Base-by-base conservation (phyloP, 2,888 invertebrate genomes). In the Dolomedes plantarius region DNA sequence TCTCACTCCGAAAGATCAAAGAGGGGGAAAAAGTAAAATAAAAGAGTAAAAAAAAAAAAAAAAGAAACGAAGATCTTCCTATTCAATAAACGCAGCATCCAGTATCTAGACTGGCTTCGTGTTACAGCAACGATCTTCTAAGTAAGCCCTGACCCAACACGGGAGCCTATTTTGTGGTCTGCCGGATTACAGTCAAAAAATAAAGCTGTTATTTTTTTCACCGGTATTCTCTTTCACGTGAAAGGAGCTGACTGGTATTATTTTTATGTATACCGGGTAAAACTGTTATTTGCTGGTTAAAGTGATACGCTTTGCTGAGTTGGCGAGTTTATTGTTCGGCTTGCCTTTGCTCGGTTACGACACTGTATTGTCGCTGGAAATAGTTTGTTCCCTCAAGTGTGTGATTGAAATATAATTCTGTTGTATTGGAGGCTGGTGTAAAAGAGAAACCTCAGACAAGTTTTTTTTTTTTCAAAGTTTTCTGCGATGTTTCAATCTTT, bases 181-280 rank as follows among this genome's bases (percentile, higher is more conserved):
- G 23, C 56, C 32, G 72, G 83, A 83, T 83, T 83, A 83, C 76
- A 41, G 64, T 46, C 16, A 62, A 76, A 62, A 27, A 62, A 23
- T 27, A 19, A 62, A 62, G 62, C 19, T 36, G 7, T 36, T n/a
- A n/a, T 36, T 64, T 68, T 72, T 65, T 6, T 50, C 23, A 71
- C 65, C 29, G 68, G 75, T 31, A 69, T 27, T 69, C 72, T 19
- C 31, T 68, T 79, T 80, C 31, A 50, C 41, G n/a, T 36, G 46
- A 69, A 81, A 81, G 75, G 29, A 56, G 81, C 81, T 81, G 81
- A 81, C 75, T 75, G 68, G 50, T 75, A 81, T 81, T 81, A 75
- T 75, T 81, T n/a, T 69, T 75, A 64, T 75, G 75, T 75, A 75
- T 81, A 36, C 69, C 23, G 75, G 74, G 74, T 64, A 36, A 80